phyloP scores from a whole-genome alignment of 2,113 vertebrate genomes.

The Centropus bengalensis region DNA sequence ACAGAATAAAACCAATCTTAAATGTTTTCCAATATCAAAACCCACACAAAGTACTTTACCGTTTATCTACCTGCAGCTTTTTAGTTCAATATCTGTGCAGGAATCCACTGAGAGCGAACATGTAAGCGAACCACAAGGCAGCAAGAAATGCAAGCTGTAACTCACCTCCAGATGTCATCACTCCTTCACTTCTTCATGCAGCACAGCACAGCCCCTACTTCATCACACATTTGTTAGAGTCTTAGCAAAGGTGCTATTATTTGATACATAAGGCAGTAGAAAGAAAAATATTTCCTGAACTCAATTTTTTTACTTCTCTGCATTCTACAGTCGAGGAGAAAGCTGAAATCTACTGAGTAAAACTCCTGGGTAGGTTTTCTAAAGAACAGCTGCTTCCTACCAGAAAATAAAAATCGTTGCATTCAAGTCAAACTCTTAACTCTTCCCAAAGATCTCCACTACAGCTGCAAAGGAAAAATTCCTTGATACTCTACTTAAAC shows the following conservation, averaged over 20 bases:
- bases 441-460: neutral
- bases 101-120: neutral
- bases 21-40: neutral
- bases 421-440: neutral
- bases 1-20: neutral
- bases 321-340: neutral
- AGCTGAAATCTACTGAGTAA: neutral
- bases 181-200: neutral
- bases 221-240: neutral
- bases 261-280: neutral
- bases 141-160: slow-evolving; percentile 2
- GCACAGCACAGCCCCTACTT: neutral
- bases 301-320: neutral
- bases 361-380: neutral
- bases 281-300: neutral
- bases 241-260: neutral
- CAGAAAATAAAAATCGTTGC: neutral
- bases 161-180: neutral
- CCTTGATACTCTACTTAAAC: neutral
- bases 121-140: neutral
- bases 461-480: neutral
- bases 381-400: neutral
- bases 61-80: neutral
- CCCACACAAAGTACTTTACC: neutral
- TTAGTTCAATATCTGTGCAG: neutral